These are phyloP conservation scores for Pachypanchax playfairii DNA, from an alignment of 2,113 vertebrate species.

Conservation along the genomic window DNA sequence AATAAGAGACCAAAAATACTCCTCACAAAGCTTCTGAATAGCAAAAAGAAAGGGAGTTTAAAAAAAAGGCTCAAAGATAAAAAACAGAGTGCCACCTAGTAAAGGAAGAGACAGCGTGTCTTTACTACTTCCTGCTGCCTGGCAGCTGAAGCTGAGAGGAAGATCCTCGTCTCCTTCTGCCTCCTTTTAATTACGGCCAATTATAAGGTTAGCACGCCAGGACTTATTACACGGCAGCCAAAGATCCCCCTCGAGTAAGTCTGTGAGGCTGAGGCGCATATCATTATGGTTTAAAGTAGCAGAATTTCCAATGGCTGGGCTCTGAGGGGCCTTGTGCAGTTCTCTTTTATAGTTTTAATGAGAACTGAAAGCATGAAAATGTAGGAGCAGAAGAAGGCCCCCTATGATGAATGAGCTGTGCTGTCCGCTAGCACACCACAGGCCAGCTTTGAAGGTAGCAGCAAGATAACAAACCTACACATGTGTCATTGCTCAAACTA, in stretches of 20 bases:
- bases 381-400: slow-evolving; percentile 51
- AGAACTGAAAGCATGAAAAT: slow-evolving; percentile 76
- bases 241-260: slow-evolving; percentile 58
- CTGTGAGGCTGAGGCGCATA: slow-evolving; percentile 58
- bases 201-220: slow-evolving; percentile 78
- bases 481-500: slow-evolving; percentile 55
- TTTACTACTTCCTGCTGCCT: slow-evolving; percentile 75
- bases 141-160: slow-evolving; percentile 69
- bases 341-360: slow-evolving; percentile 74
- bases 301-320: slow-evolving; percentile 52
- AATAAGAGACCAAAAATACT: slow-evolving; percentile 55
- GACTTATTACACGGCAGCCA: slow-evolving; percentile 73
- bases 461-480: slow-evolving; percentile 47
- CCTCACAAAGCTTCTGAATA: slow-evolving; percentile 62
- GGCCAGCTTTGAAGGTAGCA: slow-evolving; percentile 28
- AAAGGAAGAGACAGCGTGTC: slow-evolving; percentile 75
- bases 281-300: slow-evolving; percentile 69
- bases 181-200: slow-evolving; percentile 81
- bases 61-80: slow-evolving; percentile 62
- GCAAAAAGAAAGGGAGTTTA: slow-evolving; percentile 58
- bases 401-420: slow-evolving; percentile 53
- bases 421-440: slow-evolving; percentile 37
- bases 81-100: slow-evolving; percentile 69
- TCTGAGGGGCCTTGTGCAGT: slow-evolving; percentile 53
- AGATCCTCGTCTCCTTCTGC: slow-evolving; percentile 67